These are phyloP conservation scores for Jacana jacana DNA, from an alignment of 2,113 vertebrate species.

Conservation along the genomic window DNA sequence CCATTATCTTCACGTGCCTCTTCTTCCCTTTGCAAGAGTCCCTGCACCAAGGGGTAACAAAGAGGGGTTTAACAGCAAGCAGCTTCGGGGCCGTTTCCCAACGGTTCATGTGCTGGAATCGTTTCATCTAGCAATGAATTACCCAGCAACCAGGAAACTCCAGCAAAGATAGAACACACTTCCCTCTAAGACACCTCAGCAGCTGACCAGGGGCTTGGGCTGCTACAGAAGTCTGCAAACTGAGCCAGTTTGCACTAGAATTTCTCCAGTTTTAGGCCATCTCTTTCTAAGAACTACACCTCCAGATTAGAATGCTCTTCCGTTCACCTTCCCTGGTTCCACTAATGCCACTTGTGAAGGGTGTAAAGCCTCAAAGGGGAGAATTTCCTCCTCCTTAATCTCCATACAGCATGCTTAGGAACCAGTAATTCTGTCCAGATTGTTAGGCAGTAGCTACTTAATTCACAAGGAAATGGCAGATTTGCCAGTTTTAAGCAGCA, in stretches of 20 bases:
- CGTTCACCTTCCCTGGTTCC: neutral
- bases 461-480: neutral
- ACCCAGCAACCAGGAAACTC: neutral
- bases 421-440: neutral
- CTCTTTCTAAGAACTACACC: neutral
- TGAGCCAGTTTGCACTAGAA: neutral
- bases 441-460: neutral
- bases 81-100: neutral
- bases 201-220: neutral
- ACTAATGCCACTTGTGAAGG: neutral
- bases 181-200: neutral
- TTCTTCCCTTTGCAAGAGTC: neutral
- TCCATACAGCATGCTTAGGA: neutral
- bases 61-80: neutral
- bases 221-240: neutral
- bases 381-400: neutral
- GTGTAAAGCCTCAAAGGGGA: neutral
- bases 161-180: neutral
- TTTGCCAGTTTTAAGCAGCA: conserved; percentile 18
- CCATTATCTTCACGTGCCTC: neutral
- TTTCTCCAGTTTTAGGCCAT: neutral
- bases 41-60: neutral
- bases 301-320: neutral
- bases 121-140: neutral
- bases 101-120: neutral